These are phyloP conservation scores for Eufriesea mexicana DNA, from an alignment of 1,140 invertebrate genomes.

Conservation along the genomic window DNA sequence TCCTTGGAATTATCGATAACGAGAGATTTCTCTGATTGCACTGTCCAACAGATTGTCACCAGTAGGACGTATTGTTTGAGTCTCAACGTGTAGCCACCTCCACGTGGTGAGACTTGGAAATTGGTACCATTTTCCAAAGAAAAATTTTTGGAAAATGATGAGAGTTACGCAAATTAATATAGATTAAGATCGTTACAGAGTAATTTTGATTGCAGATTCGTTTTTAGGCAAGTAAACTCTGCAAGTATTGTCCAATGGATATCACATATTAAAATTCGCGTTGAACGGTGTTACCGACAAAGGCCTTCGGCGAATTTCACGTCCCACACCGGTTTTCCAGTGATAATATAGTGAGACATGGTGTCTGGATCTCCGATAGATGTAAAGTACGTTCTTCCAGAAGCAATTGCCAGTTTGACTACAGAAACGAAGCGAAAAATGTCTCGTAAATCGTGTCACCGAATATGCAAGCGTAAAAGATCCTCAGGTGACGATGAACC, in stretches of 20 bases:
- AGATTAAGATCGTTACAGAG: too few species aligned
- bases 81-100: too few species aligned
- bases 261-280: too few species aligned
- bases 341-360: slow-evolving; percentile 83
- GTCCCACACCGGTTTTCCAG: slow-evolving; percentile 85
- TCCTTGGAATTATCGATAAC: background rate
- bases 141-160: too few species aligned
- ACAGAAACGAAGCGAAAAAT: background rate
- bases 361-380: slow-evolving; percentile 82
- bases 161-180: too few species aligned
- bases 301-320: slow-evolving; percentile 81
- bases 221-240: too few species aligned
- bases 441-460: background rate
- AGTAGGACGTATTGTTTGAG: too few species aligned
- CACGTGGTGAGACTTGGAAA: too few species aligned
- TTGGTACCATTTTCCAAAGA: too few species aligned
- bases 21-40: background rate
- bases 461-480: background rate
- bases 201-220: too few species aligned
- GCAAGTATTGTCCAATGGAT: too few species aligned
- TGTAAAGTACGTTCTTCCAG: slow-evolving; percentile 84
- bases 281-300: slow-evolving; percentile 75
- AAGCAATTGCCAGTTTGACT: slow-evolving; percentile 86
- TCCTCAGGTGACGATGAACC: background rate
- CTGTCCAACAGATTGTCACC: too few species aligned